A percentile compares a stretch with the other conserved stretches of the same genome.
Evolutionary conservation across 2,113 vertebrate species (phyloP).

Genomic region (Galeopterus variegatus): DNA sequence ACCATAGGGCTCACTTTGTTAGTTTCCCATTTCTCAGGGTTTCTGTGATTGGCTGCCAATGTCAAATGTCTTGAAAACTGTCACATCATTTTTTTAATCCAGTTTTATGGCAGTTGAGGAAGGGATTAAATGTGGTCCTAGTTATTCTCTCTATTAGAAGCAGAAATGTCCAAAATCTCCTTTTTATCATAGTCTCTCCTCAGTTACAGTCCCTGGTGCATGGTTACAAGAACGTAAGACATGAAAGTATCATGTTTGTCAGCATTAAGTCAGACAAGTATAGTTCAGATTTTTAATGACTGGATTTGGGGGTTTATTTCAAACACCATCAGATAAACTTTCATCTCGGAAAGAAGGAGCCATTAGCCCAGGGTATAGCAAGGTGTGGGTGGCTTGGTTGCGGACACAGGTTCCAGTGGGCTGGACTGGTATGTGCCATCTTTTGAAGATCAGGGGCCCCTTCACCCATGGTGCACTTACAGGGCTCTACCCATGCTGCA

Average conservation of each 20-base stretch:
- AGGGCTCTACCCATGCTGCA: neutral
- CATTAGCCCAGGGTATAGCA: neutral
- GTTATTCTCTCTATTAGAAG: neutral
- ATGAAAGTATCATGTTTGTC: neutral
- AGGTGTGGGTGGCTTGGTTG: neutral
- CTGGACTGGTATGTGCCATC: accelerated
- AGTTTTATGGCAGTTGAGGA: neutral
- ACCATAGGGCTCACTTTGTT: neutral
- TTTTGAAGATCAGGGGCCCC: neutral
- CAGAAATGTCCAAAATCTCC: neutral
- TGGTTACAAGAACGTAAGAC: neutral
- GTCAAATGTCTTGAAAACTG: too few relatives aligned
- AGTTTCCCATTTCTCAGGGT: neutral
- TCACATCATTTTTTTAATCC: accelerated
- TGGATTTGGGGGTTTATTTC: neutral
- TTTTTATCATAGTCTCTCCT: too few relatives aligned
- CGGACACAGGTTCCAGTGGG: neutral
- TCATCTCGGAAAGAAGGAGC: neutral
- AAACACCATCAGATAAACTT: neutral
- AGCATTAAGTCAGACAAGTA: neutral
- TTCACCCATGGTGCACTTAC: neutral
- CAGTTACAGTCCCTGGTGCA: too few relatives aligned
- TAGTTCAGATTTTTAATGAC: neutral
- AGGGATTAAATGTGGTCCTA: too few relatives aligned
- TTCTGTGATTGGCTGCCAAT: accelerated